Evolutionary conservation across 2,113 vertebrate genomes (phyloP), one percentile per base, ranked within the genome.

Genomic region (Aspidoscelis tigris): DNA sequence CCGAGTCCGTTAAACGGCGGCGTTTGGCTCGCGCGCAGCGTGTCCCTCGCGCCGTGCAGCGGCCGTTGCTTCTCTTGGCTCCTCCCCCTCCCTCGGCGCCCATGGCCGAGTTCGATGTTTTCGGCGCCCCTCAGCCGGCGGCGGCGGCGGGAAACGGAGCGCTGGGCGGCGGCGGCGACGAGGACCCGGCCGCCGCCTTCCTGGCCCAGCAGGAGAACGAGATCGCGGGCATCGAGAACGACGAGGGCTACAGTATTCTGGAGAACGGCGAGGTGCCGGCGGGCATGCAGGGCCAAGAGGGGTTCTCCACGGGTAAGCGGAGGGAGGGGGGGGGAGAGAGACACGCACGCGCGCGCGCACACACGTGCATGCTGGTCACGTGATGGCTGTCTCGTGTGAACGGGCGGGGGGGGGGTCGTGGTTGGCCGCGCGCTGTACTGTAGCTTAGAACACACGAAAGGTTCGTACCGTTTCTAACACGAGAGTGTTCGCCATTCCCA

Each of bases 151-250:
- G 76, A 10, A 93, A 92, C 72, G 98, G 97, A 0, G 88, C 86
- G 14, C 86, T 93, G 53, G 94, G 96, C 2, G 89, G 93, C 0
- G 90, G 94, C 0, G 98, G 98, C 0, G 98, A 98, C 85, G 98
- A 99, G 98, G 98, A 99, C 89, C 98, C 98, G 0, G 98, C 98
- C 0, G 98, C 98, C 0, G 98, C 96, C 11, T 99, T 99, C 89
- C 92, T 99, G 88, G 98, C 98, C 5, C 98, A 99, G 82, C 98
- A 99, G 91, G 97, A 99, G 93, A 98, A 96, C 75, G 98, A 98
- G 93, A 99, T 99, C 76, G 98, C 98, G 12, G 98, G 96, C 86
- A 99, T 99, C 50, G 98, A 99, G 95, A 98, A 97, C 74, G 98
- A 99, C 83, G 97, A 97, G 1, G 97, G 97, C 3, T 97, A 97